These are phyloP conservation scores for Eulithis testata DNA, from an alignment of 2,888 invertebrate genomes.

Conservation along the genomic window DNA sequence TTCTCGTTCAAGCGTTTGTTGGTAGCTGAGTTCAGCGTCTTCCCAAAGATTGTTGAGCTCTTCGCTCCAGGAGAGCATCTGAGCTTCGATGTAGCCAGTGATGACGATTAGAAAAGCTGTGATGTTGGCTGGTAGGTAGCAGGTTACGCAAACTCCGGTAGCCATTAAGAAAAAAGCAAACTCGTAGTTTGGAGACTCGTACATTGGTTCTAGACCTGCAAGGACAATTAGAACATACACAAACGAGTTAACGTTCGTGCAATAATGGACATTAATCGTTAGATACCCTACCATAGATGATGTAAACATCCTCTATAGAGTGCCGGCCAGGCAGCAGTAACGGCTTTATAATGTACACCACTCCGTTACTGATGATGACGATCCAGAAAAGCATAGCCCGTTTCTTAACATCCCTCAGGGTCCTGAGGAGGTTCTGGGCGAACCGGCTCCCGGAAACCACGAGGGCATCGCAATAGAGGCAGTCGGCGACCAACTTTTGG, in stretches of 20 bases:
- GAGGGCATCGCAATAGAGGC: conserved; percentile 47
- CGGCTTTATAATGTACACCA: conserved; percentile 52
- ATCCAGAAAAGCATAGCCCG: conserved; percentile 60
- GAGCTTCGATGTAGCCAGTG: conserved; percentile 62
- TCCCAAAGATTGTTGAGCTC: conserved; percentile 59
- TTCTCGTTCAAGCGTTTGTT: not conserved
- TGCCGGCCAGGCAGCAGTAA: conserved; percentile 59
- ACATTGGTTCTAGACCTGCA: conserved; percentile 65
- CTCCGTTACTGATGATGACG: conserved; percentile 54
- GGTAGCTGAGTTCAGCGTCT: conserved; percentile 49
- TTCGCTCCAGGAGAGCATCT: conserved; percentile 58
- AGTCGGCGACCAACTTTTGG: conserved; percentile 50
- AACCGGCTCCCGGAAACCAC: conserved; percentile 52
- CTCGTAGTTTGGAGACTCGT: conserved; percentile 62
- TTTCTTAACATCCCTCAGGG: conserved; percentile 55
- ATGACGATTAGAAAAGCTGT: conserved; percentile 57
- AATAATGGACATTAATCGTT: too few relatives aligned
- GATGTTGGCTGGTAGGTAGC: conserved; percentile 55
- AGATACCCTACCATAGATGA: conserved; percentile 50
- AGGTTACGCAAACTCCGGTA: conserved; percentile 44
- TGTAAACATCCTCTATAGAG: conserved; percentile 55
- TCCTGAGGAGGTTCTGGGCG: conserved; percentile 48
- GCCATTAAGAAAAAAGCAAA: conserved; percentile 47
- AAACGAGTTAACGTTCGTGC: too few relatives aligned
- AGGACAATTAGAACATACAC: not conserved